Evolutionary conservation across 37 sponge, comb jelly and placozoan species (phyloP).

Genomic region (Cladorhizidae sp.): DNA sequence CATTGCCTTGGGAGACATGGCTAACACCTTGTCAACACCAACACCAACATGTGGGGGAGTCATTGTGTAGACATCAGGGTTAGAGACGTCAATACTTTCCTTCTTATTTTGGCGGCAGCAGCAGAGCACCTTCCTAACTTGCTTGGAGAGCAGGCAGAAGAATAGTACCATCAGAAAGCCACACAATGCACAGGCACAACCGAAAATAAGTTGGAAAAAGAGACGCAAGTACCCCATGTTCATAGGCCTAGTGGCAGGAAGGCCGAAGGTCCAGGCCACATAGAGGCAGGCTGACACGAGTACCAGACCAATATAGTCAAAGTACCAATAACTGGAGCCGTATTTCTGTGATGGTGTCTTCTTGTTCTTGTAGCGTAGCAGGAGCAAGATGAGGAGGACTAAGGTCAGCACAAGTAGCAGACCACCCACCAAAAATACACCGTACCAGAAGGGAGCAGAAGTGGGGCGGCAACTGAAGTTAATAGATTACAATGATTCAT

Average conservation of each 20-base stretch:
- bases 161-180: conserved; percentile 14
- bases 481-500: neutral
- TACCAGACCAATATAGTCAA: conserved; percentile 7
- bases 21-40: too few species aligned
- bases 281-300: neutral
- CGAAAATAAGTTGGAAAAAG: conserved; percentile 26
- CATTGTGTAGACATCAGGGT: neutral
- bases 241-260: conserved; percentile 20
- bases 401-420: neutral
- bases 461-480: conserved; percentile 24
- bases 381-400: neutral
- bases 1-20: too few species aligned
- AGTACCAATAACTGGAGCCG: neutral
- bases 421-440: conserved; percentile 16
- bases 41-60: too few species aligned
- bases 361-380: neutral
- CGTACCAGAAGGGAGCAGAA: conserved; percentile 13
- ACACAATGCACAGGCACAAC: neutral
- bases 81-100: neutral
- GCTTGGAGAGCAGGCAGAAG: neutral
- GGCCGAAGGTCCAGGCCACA: conserved; percentile 38
- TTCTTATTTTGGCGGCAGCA: neutral
- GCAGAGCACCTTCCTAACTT: neutral
- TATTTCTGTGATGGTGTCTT: too few species aligned
- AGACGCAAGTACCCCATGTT: neutral